Conservation (phyloP, 2,888 invertebrate genomes). For the Trachelus stipa region DNA sequence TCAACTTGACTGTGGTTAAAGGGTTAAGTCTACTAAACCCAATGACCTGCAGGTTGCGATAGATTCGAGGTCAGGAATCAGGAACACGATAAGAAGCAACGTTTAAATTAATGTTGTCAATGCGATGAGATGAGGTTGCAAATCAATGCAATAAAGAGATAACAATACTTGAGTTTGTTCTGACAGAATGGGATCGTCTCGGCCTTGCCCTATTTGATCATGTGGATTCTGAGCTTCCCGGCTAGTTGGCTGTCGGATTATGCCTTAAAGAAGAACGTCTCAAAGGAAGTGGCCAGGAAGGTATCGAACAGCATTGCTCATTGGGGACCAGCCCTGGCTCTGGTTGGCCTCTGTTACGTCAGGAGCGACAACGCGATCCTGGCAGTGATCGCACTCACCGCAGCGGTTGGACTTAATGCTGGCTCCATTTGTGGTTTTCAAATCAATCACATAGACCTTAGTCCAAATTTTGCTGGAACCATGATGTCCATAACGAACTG, state of each 20-base stretch:
- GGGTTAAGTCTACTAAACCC: no score
- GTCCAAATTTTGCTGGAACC: constrained; percentile 68
- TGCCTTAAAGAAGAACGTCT: constrained; percentile 52
- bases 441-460: constrained; percentile 69
- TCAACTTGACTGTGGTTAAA: no score
- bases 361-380: constrained; percentile 32
- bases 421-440: constrained; percentile 62
- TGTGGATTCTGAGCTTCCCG: constrained; percentile 70
- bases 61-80: no score
- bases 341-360: constrained; percentile 59
- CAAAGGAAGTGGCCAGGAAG: constrained; percentile 57
- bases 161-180: not conserved
- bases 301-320: constrained; percentile 70
- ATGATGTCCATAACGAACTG: constrained; percentile 69
- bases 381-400: constrained; percentile 49
- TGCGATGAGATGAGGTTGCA: no score
- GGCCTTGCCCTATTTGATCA: constrained; percentile 70
- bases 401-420: constrained; percentile 60
- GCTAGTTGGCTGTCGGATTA: constrained; percentile 69
- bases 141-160: no score
- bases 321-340: constrained; percentile 65
- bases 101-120: no score
- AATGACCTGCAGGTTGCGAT: no score
- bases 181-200: constrained; percentile 68
- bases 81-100: no score